Conservation (phyloP, 1,140 invertebrate species). For the Lepidurus arcticus region DNA sequence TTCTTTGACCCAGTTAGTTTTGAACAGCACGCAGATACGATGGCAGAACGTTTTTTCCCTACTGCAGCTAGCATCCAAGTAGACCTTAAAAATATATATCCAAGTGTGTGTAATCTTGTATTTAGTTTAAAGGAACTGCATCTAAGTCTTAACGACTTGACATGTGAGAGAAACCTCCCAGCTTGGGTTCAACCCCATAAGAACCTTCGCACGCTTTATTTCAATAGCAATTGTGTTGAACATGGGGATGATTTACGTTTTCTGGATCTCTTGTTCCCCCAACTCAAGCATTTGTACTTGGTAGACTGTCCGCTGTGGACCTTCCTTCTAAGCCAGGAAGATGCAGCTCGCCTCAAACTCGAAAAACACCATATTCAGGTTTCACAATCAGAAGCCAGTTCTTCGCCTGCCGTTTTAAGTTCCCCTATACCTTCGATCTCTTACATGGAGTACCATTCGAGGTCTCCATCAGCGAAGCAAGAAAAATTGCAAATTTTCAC, state of each 20-base stretch:
- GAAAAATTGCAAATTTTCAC: slow-evolving; percentile 47
- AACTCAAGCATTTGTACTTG: slow-evolving; percentile 71
- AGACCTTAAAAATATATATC: slow-evolving; percentile 29
- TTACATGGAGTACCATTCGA: background rate
- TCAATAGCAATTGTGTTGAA: slow-evolving; percentile 31
- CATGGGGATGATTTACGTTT: slow-evolving; percentile 28
- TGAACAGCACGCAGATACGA: slow-evolving; percentile 77
- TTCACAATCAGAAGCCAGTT: slow-evolving; percentile 5
- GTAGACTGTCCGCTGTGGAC: slow-evolving; percentile 75
- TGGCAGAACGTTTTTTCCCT: slow-evolving; percentile 75
- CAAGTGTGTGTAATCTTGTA: slow-evolving; percentile 37
- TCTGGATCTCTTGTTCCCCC: slow-evolving; percentile 64
- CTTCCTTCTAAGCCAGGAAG: slow-evolving; percentile 42
- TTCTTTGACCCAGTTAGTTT: slow-evolving; percentile 65
- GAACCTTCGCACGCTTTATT: slow-evolving; percentile 26
- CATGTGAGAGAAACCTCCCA: slow-evolving; percentile 4
- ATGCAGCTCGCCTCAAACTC: background rate
- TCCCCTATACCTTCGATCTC: background rate
- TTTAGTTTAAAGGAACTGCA: slow-evolving; percentile 75
- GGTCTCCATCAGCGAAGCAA: background rate
- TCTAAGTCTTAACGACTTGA: slow-evolving; percentile 58
- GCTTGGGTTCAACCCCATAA: background rate
- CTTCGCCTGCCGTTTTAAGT: background rate
- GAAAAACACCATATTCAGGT: background rate
- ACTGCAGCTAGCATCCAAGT: slow-evolving; percentile 61